phyloP scores from a whole-genome alignment of 2,888 invertebrate genomes.

The Flabesymbios commensalis region DNA sequence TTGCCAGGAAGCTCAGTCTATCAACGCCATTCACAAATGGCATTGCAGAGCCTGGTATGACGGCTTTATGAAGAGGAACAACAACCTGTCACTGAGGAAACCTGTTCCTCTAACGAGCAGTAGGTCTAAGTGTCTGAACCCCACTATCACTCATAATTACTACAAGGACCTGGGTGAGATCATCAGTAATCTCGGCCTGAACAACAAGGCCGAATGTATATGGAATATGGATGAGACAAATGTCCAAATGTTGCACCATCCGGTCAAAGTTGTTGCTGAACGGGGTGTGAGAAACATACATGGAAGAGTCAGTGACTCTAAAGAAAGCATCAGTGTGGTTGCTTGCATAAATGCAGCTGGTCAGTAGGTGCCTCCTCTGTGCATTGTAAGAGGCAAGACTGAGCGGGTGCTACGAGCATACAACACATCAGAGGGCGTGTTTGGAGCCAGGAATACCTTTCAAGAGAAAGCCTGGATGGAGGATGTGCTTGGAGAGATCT shows the following conservation, averaged over 20 bases:
- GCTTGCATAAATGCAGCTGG: conserved; percentile 2
- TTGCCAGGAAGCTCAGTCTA: neutral
- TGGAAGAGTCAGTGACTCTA: neutral
- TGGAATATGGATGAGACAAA: conserved; percentile 2
- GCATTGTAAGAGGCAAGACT: conserved; percentile 10
- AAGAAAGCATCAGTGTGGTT: neutral
- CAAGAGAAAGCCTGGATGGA: conserved; percentile 39
- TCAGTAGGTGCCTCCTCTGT: neutral
- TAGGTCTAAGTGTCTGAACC: neutral
- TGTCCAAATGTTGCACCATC: neutral
- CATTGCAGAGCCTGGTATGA: neutral
- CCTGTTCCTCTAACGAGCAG: neutral
- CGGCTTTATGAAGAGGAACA: neutral
- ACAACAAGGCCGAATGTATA: neutral
- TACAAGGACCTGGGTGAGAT: neutral
- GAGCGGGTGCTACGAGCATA: neutral
- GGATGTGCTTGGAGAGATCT: conserved; percentile 32
- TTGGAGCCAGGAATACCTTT: conserved; percentile 26
- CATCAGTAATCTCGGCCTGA: neutral
- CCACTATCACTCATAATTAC: neutral
- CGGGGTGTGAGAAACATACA: neutral
- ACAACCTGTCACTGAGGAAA: neutral
- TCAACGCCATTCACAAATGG: conserved; percentile 2
- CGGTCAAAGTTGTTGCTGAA: neutral
- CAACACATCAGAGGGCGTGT: conserved; percentile 10